Conservation (phyloP, 1,140 invertebrate genomes). For the Drosophila lacertosa region DNA sequence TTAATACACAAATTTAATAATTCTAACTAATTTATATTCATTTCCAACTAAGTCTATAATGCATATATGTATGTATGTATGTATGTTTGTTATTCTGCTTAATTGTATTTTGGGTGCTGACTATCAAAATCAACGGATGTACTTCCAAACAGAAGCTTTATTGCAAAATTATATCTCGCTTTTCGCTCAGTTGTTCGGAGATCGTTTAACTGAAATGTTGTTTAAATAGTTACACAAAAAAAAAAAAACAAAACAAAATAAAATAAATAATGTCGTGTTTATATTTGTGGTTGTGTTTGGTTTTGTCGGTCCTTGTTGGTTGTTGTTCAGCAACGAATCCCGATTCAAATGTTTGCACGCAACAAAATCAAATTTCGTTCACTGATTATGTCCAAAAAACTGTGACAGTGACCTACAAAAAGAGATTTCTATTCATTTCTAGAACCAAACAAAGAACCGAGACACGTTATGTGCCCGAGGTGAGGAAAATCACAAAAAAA, state of each 20-base stretch:
- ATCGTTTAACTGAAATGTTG: background rate
- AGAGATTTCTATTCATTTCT: background rate
- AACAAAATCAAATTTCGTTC: background rate
- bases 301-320: background rate
- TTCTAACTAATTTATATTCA: too few relatives aligned
- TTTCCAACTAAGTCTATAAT: too few relatives aligned
- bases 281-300: background rate
- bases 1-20: too few relatives aligned
- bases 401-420: background rate
- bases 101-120: background rate
- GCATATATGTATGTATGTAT: too few relatives aligned
- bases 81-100: too few relatives aligned
- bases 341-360: background rate
- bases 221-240: background rate
- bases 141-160: background rate
- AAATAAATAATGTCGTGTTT: background rate
- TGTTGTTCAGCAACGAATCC: background rate
- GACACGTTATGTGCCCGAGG: background rate
- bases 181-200: conserved; percentile 1
- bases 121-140: conserved; percentile 15
- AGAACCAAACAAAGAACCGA: background rate
- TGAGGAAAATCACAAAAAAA: background rate
- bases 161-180: too few relatives aligned
- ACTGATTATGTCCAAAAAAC: background rate
- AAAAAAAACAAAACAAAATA: too few relatives aligned